These are phyloP conservation scores for Pundamilia nyererei DNA, from an alignment of 2,113 vertebrate genomes.

Conservation along the genomic window DNA sequence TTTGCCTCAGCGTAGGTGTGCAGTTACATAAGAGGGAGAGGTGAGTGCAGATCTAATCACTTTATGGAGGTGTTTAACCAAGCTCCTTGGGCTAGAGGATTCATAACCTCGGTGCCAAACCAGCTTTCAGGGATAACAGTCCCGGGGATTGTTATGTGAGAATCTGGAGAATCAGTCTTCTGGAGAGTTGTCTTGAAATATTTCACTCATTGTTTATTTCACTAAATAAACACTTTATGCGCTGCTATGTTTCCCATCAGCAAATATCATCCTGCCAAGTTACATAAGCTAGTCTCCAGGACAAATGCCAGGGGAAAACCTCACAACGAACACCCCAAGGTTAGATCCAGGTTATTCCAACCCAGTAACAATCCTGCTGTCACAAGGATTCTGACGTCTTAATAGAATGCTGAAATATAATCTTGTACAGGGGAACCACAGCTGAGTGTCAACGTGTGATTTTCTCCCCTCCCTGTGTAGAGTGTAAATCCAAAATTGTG, in stretches of 20 bases:
- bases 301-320: neutral
- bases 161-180: neutral
- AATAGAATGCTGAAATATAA: neutral
- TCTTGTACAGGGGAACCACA: neutral
- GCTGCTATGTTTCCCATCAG: neutral
- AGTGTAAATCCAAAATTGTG: conserved; percentile 36
- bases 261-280: neutral
- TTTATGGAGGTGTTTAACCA: neutral
- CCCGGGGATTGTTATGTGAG: neutral
- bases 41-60: neutral
- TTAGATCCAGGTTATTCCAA: neutral
- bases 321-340: neutral
- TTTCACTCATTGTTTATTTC: neutral
- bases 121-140: neutral
- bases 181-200: neutral
- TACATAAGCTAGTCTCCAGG: neutral
- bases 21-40: conserved; percentile 23
- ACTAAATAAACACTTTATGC: neutral
- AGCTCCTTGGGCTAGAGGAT: neutral
- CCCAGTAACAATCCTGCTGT: neutral
- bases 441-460: neutral
- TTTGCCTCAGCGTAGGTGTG: conserved; percentile 20
- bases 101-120: neutral
- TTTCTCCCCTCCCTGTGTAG: neutral
- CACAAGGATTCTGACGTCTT: neutral